Evolutionary conservation across 2,888 invertebrate genomes (phyloP).

Genomic region (Prostheceraeus crozeri): DNA sequence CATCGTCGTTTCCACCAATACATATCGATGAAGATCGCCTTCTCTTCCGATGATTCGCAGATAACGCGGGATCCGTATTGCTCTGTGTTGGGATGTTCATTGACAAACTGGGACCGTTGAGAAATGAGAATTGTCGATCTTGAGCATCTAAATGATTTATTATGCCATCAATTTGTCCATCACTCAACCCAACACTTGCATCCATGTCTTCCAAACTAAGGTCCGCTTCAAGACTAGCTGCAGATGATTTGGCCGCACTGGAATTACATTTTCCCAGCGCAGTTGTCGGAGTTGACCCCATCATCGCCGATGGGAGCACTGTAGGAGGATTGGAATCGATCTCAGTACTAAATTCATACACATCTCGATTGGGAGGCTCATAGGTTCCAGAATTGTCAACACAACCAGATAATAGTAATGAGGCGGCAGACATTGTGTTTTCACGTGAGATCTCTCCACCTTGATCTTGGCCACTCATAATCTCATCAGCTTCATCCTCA

Average conservation of each 20-base stretch:
- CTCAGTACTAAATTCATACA: slow-evolving; percentile 28
- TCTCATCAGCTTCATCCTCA: neutral
- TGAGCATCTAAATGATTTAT: slow-evolving; percentile 25
- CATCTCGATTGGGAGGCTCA: neutral
- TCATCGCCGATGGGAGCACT: neutral
- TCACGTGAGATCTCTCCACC: neutral
- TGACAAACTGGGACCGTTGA: too few relatives aligned
- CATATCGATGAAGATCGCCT: too few relatives aligned
- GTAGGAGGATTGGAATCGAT: slow-evolving; percentile 12
- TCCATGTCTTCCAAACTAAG: neutral
- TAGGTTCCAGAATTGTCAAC: neutral
- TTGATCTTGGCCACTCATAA: neutral
- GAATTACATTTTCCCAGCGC: too few relatives aligned
- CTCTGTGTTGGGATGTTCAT: too few relatives aligned
- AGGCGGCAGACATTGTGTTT: too few relatives aligned
- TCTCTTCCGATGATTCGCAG: too few relatives aligned
- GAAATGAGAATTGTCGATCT: too few relatives aligned
- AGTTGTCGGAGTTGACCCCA: too few relatives aligned
- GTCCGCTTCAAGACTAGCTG: neutral
- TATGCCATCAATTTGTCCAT: slow-evolving; percentile 35
- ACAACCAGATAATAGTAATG: neutral
- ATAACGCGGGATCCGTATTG: too few relatives aligned
- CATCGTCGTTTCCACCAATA: too few relatives aligned
- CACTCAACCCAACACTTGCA: slow-evolving; percentile 19
- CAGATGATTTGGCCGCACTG: neutral